Conservation (phyloP, 2,797 vertebrate genomes). For the Delichon dasypus region DNA sequence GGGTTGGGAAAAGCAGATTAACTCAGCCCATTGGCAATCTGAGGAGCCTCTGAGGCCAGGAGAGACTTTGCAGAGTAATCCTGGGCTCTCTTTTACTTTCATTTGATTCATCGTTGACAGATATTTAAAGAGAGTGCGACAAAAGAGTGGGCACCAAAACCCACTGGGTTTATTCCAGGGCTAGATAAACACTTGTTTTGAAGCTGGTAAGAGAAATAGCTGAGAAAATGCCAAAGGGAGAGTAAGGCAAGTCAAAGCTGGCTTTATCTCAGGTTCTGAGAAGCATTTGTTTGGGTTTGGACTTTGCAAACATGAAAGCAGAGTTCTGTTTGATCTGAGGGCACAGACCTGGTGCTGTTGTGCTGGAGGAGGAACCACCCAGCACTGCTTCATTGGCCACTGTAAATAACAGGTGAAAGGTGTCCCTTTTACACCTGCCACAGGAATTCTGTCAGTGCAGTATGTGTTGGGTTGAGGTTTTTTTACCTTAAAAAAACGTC, state of each 20-base stretch:
- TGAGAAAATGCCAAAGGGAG: not conserved
- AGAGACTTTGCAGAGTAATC: not conserved
- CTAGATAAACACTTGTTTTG: not conserved
- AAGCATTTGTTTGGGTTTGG: not conserved
- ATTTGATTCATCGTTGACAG: not conserved
- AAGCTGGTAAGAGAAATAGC: not conserved
- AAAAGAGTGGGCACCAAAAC: not conserved
- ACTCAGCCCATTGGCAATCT: not conserved
- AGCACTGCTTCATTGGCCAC: not conserved
- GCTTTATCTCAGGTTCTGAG: not conserved
- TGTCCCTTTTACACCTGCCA: not conserved
- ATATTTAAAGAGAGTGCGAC: not conserved
- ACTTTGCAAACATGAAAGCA: not conserved
- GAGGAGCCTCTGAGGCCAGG: not conserved
- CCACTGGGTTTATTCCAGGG: not conserved
- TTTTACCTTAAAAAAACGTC: not conserved
- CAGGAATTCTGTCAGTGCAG: not conserved
- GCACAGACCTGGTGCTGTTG: not conserved
- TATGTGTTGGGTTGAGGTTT: fast-evolving
- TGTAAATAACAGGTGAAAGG: not conserved
- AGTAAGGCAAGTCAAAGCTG: not conserved
- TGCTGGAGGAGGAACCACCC: not conserved
- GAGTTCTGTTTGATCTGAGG: not conserved
- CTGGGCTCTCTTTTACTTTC: not conserved
- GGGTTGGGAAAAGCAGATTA: not conserved